Evolutionary conservation across 2,113 vertebrate genomes (phyloP).

Genomic region (Hippocampus guttulatus): DNA sequence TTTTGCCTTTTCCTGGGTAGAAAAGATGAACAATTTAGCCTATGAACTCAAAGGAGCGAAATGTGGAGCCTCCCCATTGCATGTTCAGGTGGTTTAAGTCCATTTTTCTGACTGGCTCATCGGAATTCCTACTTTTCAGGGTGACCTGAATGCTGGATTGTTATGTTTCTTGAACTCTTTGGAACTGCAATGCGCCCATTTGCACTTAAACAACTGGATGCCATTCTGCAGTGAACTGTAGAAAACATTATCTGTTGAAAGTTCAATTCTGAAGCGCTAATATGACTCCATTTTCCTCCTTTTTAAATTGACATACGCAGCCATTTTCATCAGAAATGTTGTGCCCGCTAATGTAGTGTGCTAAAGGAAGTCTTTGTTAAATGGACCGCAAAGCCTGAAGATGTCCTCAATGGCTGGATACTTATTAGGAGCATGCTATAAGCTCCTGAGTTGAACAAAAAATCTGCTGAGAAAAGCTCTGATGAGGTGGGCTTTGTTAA

Average conservation of each 20-base stretch:
- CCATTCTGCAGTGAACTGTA: constrained; percentile 12
- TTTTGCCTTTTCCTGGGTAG: too few relatives aligned
- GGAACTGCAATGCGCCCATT: constrained; percentile 9
- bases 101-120: not conserved
- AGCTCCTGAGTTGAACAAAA: constrained; percentile 27
- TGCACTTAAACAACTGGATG: constrained; percentile 27
- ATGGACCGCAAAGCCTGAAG: constrained; percentile 47
- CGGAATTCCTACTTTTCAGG: not conserved
- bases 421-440: constrained; percentile 34
- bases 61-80: not conserved
- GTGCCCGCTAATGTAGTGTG: constrained; percentile 43
- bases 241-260: constrained; percentile 21
- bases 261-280: constrained; percentile 15
- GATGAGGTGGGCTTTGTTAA: constrained; percentile 33
- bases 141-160: not conserved
- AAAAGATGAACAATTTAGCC: too few relatives aligned
- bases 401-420: constrained; percentile 20
- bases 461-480: constrained; percentile 37
- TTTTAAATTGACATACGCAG: constrained; percentile 31
- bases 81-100: not conserved
- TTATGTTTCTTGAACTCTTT: not conserved
- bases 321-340: constrained; percentile 24
- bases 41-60: too few relatives aligned
- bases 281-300: constrained; percentile 30
- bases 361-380: constrained; percentile 42